phyloP scores from a whole-genome alignment of 1,140 invertebrate genomes.

The Ctenoplectra terminalis region DNA sequence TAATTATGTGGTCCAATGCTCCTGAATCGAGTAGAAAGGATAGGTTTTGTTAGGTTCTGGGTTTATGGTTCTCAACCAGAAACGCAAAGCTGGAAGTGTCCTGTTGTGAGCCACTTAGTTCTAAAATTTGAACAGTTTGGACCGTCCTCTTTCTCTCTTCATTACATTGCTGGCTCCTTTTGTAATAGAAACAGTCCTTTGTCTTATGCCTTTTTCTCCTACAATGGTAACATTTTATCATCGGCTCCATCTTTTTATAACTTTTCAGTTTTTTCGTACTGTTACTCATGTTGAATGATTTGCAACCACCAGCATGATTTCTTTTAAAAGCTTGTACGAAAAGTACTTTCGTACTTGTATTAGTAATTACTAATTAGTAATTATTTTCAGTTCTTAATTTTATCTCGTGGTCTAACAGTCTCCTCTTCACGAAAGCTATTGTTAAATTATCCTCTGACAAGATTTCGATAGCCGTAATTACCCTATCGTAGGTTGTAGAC shows the following conservation, averaged over 20 bases:
- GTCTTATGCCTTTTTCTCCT: not conserved
- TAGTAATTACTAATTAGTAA: not conserved
- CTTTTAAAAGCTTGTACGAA: too few relatives aligned
- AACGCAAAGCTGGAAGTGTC: not conserved
- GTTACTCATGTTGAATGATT: too few relatives aligned
- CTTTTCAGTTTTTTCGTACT: too few relatives aligned
- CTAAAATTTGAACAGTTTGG: too few relatives aligned
- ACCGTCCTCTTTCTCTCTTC: not conserved
- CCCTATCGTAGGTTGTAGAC: not conserved
- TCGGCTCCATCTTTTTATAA: not conserved
- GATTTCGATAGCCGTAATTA: constrained; percentile 30
- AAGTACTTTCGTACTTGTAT: too few relatives aligned
- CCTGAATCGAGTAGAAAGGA: not conserved
- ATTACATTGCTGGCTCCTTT: not conserved
- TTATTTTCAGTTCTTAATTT: not conserved
- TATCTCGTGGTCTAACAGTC: constrained; percentile 16
- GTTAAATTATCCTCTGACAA: constrained; percentile 21
- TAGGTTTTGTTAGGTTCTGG: too few relatives aligned
- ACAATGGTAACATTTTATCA: not conserved
- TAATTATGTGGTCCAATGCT: not conserved
- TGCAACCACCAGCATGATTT: too few relatives aligned
- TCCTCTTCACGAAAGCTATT: constrained; percentile 8
- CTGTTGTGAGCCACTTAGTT: too few relatives aligned
- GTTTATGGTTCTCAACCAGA: not conserved
- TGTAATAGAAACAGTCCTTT: constrained; percentile 5